These are phyloP conservation scores for Argyrosomus japonicus DNA, from an alignment of 2,113 vertebrate genomes.

Conservation along the genomic window DNA sequence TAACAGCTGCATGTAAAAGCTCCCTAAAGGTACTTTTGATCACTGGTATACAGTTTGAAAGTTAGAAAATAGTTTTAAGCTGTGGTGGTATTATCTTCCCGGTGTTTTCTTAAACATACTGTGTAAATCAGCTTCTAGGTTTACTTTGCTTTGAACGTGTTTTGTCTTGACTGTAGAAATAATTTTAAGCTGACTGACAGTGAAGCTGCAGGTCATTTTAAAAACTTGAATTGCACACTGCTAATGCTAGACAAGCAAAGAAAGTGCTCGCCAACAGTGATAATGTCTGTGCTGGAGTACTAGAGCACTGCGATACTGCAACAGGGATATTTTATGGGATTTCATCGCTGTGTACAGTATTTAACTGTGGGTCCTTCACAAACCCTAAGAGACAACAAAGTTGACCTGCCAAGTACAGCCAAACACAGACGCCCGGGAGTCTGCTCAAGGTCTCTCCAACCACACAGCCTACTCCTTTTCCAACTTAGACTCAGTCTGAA, in stretches of 20 bases:
- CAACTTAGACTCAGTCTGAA: constrained; percentile 51
- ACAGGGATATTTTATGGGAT: constrained; percentile 46
- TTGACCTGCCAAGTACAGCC: constrained; percentile 73
- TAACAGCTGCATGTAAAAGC: not conserved
- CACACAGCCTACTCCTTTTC: constrained; percentile 72
- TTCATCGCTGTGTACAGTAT: constrained; percentile 45
- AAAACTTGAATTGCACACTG: not conserved
- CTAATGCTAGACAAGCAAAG: constrained; percentile 15
- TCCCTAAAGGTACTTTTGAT: constrained; percentile 6
- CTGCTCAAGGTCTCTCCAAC: constrained; percentile 75
- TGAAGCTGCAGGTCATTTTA: constrained; percentile 2
- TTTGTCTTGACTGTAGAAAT: constrained; percentile 15
- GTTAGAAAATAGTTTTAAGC: not conserved
- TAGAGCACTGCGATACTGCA: constrained; percentile 15
- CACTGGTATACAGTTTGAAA: not conserved
- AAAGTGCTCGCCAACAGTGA: not conserved
- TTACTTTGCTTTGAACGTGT: constrained; percentile 9
- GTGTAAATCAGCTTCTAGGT: not conserved
- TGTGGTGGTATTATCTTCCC: not conserved
- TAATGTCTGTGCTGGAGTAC: constrained; percentile 7
- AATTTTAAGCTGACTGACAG: not conserved
- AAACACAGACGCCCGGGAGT: constrained; percentile 78
- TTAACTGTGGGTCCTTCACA: constrained; percentile 68
- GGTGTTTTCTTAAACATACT: not conserved
- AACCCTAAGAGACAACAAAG: constrained; percentile 67